Evolutionary conservation across 2,113 vertebrate genomes (phyloP), one percentile per base, ranked within the genome.

Genomic region (Oncorhynchus clarkii): DNA sequence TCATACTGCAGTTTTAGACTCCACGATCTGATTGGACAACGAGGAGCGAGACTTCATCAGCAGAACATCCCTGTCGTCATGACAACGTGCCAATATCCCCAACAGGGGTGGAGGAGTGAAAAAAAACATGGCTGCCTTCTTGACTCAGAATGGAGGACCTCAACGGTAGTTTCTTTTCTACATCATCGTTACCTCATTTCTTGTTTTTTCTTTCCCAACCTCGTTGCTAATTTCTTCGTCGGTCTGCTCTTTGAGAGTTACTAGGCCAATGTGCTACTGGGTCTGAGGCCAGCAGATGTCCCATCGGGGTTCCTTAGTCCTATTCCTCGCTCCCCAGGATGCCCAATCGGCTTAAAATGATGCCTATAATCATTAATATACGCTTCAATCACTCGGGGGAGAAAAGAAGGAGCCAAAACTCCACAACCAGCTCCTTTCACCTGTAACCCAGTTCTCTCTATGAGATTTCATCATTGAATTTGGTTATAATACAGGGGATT

Each of bases 21-120:
- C 93, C 92, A 94, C 94, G 90, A 98, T 99, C 96, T 97, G 97
- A 98, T 98, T 98, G 97, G 97, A 96, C 95, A 92, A 94, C 89
- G 94, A 93, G 91, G 93, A 95, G 94, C 95, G 85, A 97, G 95
- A 96, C 95, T 96, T 97, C 96, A 97, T 97, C 96, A 97, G 91
- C 89, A 94, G 96, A 95, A 96, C 95, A 98, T 98, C 96, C 96
- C 94, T 96, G 96, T 99, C 95, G 95, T 97, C 96, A 99, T 99
- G 97, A 98, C 97, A 98, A 99, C 97, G 96, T 95, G 91, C 94
- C 95, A 95, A 94, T 95, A 91, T 89, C 90, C 85, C 85, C 88
- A 86, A 86, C 85, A 87, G 87, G 89, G 90, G 87, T 90, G 79
- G 78, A 85, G 88, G 88, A 88, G 84, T 66, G 59, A 24, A 62